Conservation (phyloP, 1,140 invertebrate genomes). For the Sinella curviseta region DNA sequence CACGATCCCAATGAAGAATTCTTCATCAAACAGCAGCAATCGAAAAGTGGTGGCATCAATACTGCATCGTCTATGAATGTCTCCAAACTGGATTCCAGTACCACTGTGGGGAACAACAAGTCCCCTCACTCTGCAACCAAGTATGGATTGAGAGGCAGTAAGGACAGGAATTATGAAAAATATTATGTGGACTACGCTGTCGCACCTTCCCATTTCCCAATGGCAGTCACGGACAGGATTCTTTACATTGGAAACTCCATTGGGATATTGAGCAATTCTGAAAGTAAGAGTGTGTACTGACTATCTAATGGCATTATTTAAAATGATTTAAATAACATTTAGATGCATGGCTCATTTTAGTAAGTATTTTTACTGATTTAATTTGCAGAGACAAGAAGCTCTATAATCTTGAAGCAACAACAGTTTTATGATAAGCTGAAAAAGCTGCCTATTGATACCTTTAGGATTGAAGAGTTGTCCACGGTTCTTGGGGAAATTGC, state of each 20-base stretch:
- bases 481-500: constrained; percentile 35
- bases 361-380: too few relatives aligned
- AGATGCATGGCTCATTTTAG: too few relatives aligned
- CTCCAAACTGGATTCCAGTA: background rate
- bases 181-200: constrained; percentile 39
- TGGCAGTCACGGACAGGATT: constrained; percentile 37
- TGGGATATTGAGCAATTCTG: constrained; percentile 40
- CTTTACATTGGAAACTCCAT: constrained; percentile 45
- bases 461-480: constrained; percentile 39
- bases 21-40: constrained; percentile 38
- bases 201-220: constrained; percentile 42
- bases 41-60: background rate
- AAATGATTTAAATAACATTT: background rate
- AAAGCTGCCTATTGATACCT: constrained; percentile 35
- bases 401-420: constrained; percentile 39
- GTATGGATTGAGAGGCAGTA: background rate
- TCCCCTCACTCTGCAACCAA: background rate
- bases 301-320: background rate
- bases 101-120: background rate
- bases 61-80: background rate
- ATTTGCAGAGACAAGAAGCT: constrained; percentile 34
- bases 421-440: constrained; percentile 41
- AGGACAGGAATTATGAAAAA: background rate
- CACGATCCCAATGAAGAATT: constrained; percentile 44
- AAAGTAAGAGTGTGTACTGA: constrained; percentile 41